Base-by-base conservation (phyloP, 2,113 vertebrate genomes). In the Indicator indicator region DNA sequence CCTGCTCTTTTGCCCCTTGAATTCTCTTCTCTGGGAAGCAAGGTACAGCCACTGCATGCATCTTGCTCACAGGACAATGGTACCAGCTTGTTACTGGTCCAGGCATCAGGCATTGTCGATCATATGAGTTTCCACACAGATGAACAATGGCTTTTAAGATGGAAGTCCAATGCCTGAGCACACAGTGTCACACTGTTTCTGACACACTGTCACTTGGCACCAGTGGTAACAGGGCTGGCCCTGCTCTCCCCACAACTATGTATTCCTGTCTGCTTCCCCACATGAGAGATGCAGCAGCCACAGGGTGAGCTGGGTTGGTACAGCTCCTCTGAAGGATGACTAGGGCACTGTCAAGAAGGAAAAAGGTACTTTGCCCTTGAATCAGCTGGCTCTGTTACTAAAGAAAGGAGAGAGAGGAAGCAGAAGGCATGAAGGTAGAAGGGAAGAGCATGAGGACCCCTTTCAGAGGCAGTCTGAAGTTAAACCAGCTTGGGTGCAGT, bases 1-100 rank as follows among this genome's bases (percentile, higher is more conserved):
- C n/a, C 27, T 74, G 42, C 30, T 83, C 63, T 72, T 85, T 46
- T 58, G 8, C 6, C 32, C 9, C 40, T 73, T 1, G 1, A 23
- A 68, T 89, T 76, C 94, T 73, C 30, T 58, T 75, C 32, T 38
- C 15, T 75, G 54, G 26, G 70, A 48, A 64, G 62, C 48, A 58
- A 62, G n/a, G 8, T 68, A 38, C 64, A 72, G 54, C 54, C 30
- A 40, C 50, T 5, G 7, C 7, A 0, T 73, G 73, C 46, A 36
- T 79, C 74, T 85, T n/a, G 32, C 67, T 79, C 58, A 58, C 58
- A 58, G 68, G 78, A 89, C 67, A 89, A 87, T 75, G 20, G 93
- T 94, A 33, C 78, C 78, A 87, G 59, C 81, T 92, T 0, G 6
- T 69, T 82, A 78, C 87, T 90, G 44, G 33, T 54, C 62, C 44